Evolutionary conservation across 2,113 vertebrate species (phyloP).

Genomic region (Formicarius rufipectus): DNA sequence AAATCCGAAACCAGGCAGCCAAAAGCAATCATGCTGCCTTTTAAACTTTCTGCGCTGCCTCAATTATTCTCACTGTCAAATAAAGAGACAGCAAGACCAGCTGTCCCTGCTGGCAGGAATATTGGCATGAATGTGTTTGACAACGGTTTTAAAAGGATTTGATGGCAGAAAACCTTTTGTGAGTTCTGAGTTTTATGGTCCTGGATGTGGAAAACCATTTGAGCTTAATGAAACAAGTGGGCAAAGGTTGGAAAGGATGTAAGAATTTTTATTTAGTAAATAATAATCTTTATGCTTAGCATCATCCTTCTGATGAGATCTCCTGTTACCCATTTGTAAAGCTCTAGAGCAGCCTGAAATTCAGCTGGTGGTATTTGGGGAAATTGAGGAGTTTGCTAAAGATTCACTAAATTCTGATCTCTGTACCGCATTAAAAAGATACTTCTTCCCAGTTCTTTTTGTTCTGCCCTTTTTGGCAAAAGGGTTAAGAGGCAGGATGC

Average conservation of each 20-base stretch:
- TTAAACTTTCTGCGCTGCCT: slow-evolving; percentile 49
- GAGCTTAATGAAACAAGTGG: background rate
- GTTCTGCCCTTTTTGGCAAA: background rate
- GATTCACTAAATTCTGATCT: background rate
- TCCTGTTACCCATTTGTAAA: background rate
- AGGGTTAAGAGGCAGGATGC: background rate
- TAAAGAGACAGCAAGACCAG: slow-evolving; percentile 47
- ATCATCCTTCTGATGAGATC: background rate
- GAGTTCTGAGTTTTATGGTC: slow-evolving; percentile 5
- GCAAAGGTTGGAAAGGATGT: background rate
- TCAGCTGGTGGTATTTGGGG: background rate
- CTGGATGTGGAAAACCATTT: background rate
- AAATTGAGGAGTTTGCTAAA: background rate
- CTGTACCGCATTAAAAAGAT: background rate
- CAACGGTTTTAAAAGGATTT: slow-evolving; percentile 30
- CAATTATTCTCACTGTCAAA: slow-evolving; percentile 50
- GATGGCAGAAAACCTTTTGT: slow-evolving; percentile 35
- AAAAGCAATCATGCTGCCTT: slow-evolving; percentile 45
- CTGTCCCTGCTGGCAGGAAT: slow-evolving; percentile 55
- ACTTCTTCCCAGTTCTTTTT: background rate
- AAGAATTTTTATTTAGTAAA: slow-evolving; percentile 25
- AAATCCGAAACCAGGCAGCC: slow-evolving; percentile 52
- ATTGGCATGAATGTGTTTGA: slow-evolving; percentile 35
- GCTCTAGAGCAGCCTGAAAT: background rate
- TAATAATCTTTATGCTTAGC: background rate